Percentiles rank a stretch among this genome's conserved stretches.
Evolutionary conservation across 2,113 vertebrate species (phyloP).

Genomic region (Felis chaus): DNA sequence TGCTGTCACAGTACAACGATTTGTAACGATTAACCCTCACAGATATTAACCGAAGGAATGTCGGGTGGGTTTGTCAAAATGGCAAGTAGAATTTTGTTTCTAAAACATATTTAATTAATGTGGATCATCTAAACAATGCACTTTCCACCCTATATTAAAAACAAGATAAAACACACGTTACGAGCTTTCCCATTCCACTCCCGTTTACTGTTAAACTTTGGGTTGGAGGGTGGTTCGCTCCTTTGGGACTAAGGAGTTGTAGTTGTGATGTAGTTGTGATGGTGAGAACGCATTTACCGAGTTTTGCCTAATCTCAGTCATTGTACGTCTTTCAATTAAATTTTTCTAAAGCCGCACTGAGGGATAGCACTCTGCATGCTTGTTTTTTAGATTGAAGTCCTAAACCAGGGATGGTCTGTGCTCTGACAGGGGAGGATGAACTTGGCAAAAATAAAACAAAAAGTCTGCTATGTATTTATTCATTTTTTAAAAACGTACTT

Average conservation of each 20-base stretch:
- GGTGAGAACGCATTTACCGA: not conserved
- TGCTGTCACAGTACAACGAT: slow-evolving; percentile 71
- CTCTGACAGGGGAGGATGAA: slow-evolving; percentile 62
- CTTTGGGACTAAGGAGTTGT: not conserved
- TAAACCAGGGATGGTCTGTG: slow-evolving; percentile 73
- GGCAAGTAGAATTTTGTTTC: slow-evolving; percentile 47
- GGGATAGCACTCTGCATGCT: slow-evolving; percentile 66
- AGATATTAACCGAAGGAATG: slow-evolving; percentile 42
- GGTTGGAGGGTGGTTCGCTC: not conserved
- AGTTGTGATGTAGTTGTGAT: not conserved
- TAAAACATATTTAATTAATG: slow-evolving; percentile 62
- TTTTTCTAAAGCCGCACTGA: slow-evolving; percentile 69
- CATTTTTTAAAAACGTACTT: slow-evolving; percentile 68
- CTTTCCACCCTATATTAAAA: not conserved
- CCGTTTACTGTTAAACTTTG: not conserved
- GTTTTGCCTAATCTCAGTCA: slow-evolving; percentile 45
- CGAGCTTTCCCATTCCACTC: not conserved
- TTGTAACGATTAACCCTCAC: slow-evolving; percentile 5
- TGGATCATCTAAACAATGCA: slow-evolving; percentile 47
- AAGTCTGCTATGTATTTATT: slow-evolving; percentile 39
- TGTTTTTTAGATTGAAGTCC: slow-evolving; percentile 38
- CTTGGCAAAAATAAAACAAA: slow-evolving; percentile 64
- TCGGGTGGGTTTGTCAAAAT: not conserved
- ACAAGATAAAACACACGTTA: not conserved
- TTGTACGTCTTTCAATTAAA: slow-evolving; percentile 53